Evolutionary conservation across 1,140 invertebrate species (phyloP), one percentile per base, ranked within the genome.

Genomic region (Drosophila subpulchrella): DNA sequence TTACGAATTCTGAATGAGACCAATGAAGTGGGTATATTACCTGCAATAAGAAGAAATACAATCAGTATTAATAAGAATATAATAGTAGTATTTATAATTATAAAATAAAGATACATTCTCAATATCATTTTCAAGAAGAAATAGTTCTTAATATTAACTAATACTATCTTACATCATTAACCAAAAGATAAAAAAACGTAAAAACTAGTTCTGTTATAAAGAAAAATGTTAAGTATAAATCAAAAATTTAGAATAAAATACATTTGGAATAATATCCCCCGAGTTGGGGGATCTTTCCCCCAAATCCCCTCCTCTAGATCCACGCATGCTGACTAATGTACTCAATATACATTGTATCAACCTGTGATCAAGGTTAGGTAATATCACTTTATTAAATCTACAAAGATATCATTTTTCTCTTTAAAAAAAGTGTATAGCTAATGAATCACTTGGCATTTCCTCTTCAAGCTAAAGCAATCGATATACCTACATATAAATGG

Each of bases 41-140:
- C 81, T 85, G 81, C 20, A 83, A 83, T n/a, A 48, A 83, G 10
- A 53, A 51, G 24, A 62, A 53, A 36, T 2, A 44, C 13, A 47
- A 2, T 12, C 11, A 59, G 27, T 50, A 50, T 51, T 67, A 62
- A 17, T 4, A 17, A n/a, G n/a, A n/a, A 4, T 20, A 20, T 20
- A 20, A 20, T 20, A 20, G 20, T 20, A 20, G 20, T 20, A 20
- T 20, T 20, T 2, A 20, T 20, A 20, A 20, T 2, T 1, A 20
- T 20, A 20, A 0, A 20, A 2, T 20, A 20, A 20, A 20, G 2
- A 20, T 20, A 20, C 20, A 20, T 20, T 41, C 4, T 6, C 39
- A 41, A 41, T n/a, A 41, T 5, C 2, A 15, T 42, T 42, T 17
- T 10, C n/a, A 27, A 27, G 27, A 27, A 27, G 27, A 27, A 27